Evolutionary conservation across 2,113 vertebrate species (phyloP), one percentile per base, ranked within the genome.

Genomic region (Macrotis lagotis): DNA sequence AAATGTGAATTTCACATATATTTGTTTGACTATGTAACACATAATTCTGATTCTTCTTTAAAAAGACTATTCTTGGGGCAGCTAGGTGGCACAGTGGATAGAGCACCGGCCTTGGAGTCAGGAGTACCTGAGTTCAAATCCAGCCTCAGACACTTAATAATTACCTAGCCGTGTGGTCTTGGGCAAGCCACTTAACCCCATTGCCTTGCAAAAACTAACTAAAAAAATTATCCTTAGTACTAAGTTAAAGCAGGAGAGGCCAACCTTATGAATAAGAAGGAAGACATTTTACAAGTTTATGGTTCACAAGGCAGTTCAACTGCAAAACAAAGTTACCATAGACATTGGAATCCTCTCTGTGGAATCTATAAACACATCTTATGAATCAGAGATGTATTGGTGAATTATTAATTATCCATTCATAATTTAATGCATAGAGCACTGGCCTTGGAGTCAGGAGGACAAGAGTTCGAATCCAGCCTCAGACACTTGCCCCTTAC

Each of bases 21-120:
- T 96, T 66, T 90, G 44, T 91, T 66, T 51, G 49, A 92, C 66
- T 47, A 50, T 90, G 25, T 52, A 55, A 74, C 66, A 74, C 25
- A 91, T 89, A 96, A 51, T 89, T 92, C 26, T 93, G 55, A n/a
- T 19, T 74, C 48, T 74, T 14, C 14, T 74, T 74, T 74, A 8
- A 74, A 74, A 74, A 74, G 37, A 74, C 14, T 74, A n/a, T n/a
- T n/a, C n/a, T n/a, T n/a, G n/a, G n/a, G n/a, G n/a, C n/a, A n/a
- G n/a, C n/a, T n/a, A n/a, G n/a, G n/a, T n/a, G n/a, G n/a, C n/a
- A n/a, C n/a, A n/a, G n/a, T n/a, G n/a, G n/a, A n/a, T n/a, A n/a
- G n/a, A n/a, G n/a, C n/a, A n/a, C n/a, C n/a, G n/a, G n/a, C n/a
- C n/a, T n/a, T n/a, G n/a, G n/a, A n/a, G n/a, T n/a, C n/a, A n/a